phyloP scores from a whole-genome alignment of 2,113 vertebrate genomes.

The Oxygymnocypris stewartii region DNA sequence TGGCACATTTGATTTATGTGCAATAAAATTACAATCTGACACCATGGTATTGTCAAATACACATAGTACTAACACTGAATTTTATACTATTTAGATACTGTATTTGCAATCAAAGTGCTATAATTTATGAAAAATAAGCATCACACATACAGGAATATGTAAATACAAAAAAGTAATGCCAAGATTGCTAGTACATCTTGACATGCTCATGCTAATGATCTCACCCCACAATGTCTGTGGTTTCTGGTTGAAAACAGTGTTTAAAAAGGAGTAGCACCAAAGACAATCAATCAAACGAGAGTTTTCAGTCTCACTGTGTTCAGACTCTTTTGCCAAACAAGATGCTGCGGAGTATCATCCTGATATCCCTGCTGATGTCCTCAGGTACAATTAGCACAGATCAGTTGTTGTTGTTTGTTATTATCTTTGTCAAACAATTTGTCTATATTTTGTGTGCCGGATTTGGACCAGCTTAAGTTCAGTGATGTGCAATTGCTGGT shows the following conservation, averaged over 20 bases:
- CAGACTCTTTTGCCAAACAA: neutral
- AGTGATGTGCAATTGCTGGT: neutral
- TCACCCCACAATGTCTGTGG: neutral
- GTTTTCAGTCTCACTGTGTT: neutral
- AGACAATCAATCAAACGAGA: neutral
- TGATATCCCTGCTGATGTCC: neutral
- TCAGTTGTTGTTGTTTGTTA: neutral
- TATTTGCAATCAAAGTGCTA: neutral
- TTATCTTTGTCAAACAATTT: neutral
- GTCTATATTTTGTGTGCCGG: too few species aligned
- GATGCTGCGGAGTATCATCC: neutral
- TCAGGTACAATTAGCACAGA: slow-evolving; percentile 6
- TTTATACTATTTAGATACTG: neutral
- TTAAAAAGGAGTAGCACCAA: neutral
- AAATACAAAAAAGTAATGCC: neutral
- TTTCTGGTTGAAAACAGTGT: neutral
- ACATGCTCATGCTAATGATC: neutral
- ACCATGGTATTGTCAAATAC: neutral
- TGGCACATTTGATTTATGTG: neutral
- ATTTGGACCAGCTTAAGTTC: neutral
- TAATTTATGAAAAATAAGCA: neutral
- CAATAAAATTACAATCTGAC: neutral
- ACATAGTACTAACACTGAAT: neutral
- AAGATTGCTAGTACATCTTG: neutral
- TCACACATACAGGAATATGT: neutral